Base-by-base conservation (phyloP, 2,797 vertebrate species). In the Squalus acanthias region DNA sequence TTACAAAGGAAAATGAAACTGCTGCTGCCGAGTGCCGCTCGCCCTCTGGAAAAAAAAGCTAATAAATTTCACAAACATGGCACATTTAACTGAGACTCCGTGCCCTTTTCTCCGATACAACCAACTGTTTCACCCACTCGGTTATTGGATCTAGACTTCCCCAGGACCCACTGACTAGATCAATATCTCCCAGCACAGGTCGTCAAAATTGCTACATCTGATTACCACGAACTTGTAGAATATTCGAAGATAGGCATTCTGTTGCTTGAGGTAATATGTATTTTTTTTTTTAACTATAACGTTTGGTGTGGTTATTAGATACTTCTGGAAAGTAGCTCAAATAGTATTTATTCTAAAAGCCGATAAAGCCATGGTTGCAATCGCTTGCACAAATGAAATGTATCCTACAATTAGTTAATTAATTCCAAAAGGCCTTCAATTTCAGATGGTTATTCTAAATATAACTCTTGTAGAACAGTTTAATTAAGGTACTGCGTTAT, bases 1-100 rank as follows among this genome's bases (percentile, higher is more conserved):
- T 97, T 97, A 97, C 97, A 97, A 96, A 96, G 96, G 96, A 97
- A 97, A 97, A 97, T 96, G 96, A 97, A 97, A 96, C 96, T 70
- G 96, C 69, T 96, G 96, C 97, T 97, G 97, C 97, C 97, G 97
- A 97, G 96, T 26, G n/a, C 96, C 96, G 89, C 96, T 97, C 97
- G 53, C 79, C 96, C 96, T 97, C 50, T 96, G n/a, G 72, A 96
- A 96, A 67, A 96, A 96, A 96, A 97, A 96, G 57, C 96, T 97
- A 97, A 97, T 96, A 98, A 97, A 98, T 97, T 97, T 97, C 97
- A 96, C 97, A 97, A 97, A 98, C 97, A 97, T 97, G 97, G 98
- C 97, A 97, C 96, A 82, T 97, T 96, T 98, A 97, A 98, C 97
- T 98, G 97, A 97, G 97, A 97, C 97, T 98, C 97, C 97, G 97